Evolutionary conservation across 2,113 vertebrate species (phyloP), one percentile per base, ranked within the genome.

Genomic region (Bujurquina vittata): DNA sequence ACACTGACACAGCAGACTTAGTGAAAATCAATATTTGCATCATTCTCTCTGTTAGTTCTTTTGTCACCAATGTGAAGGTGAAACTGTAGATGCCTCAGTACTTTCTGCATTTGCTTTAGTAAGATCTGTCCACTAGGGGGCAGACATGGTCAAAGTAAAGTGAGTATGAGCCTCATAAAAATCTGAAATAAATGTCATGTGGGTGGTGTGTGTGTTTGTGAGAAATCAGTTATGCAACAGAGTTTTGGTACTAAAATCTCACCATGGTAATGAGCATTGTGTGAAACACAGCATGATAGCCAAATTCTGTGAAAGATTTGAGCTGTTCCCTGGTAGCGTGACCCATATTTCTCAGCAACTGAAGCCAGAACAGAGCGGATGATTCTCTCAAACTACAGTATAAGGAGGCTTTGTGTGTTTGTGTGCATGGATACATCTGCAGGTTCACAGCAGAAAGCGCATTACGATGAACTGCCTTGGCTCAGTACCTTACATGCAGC

Each of bases 101-200:
- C 65, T 49, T 29, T 26, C 14, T 46, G 26, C 49, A 29, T 69
- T 15, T 31, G 26, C 65, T 52, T 52, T 72, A n/a, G 52, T 18
- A 67, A 23, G 20, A 79, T 40, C 6, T 8, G 3, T 76, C 73
- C 91, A 88, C 84, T 23, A 88, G 92, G 81, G 88, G 92, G 89
- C 73, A 80, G 83, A 59, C 17, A 62, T 29, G 43, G 17, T 60
- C 22, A 31, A 56, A 9, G 4, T 23, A 76, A 63, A 17, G 22
- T 18, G 43, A 37, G 49, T n/a, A 26, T 2, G 43, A 56, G 26
- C 22, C n/a, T 46, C 9, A 20, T 49, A 22, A 10, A 72, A 72
- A 73, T 75, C 33, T 56, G 62, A 40, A 33, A 52, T 59, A 52
- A 83, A 40, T 55, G 46, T 22, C 49, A 43, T 52, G 84, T 88